Evolutionary conservation across 2,113 vertebrate genomes (phyloP).

Genomic region (Elachura formosa): DNA sequence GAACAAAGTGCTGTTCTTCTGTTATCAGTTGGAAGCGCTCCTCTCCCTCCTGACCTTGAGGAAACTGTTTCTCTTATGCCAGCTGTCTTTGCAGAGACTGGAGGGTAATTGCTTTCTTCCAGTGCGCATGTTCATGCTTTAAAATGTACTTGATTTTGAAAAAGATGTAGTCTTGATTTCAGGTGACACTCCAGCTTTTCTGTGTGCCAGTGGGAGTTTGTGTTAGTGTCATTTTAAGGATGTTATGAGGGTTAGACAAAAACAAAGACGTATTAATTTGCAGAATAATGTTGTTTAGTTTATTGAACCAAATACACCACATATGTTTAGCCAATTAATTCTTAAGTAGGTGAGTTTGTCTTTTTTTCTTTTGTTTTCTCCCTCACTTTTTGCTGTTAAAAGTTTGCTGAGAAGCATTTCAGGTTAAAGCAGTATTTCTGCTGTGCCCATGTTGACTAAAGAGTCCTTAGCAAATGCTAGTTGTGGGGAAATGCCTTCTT

Average conservation of each 20-base stretch:
- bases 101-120: neutral
- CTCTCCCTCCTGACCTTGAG: neutral
- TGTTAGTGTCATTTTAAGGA: neutral
- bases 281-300: neutral
- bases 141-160: neutral
- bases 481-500: neutral
- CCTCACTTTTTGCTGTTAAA: neutral
- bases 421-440: neutral
- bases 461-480: neutral
- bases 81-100: neutral
- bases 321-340: neutral
- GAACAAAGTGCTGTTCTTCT: neutral
- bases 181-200: neutral
- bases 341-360: neutral
- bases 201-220: accelerated
- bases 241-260: neutral
- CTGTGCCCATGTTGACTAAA: neutral
- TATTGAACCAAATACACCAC: neutral
- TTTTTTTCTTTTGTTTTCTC: neutral
- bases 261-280: neutral
- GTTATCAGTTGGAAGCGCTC: neutral
- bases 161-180: neutral
- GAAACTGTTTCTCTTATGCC: neutral
- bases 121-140: neutral
- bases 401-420: neutral